These are phyloP conservation scores for Cyclura pinguis DNA, from an alignment of 2,797 vertebrate species.

Conservation along the genomic window DNA sequence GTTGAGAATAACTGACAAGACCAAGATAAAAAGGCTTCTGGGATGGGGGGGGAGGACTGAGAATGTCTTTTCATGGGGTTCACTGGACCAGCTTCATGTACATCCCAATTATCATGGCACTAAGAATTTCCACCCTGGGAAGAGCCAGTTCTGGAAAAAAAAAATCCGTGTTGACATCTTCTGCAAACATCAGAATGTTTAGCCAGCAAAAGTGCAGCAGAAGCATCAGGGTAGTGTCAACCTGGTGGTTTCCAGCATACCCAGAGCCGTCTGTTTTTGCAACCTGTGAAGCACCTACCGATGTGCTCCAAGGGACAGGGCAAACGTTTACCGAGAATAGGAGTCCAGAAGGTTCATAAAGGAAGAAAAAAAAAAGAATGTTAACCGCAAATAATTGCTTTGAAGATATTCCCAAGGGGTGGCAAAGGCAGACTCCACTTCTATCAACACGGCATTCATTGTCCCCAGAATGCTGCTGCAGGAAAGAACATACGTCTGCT, in stretches of 20 bases:
- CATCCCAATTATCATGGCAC: no score
- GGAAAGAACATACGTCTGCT: neutral
- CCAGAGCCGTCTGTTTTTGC: neutral
- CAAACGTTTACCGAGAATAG: neutral
- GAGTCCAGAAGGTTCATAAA: slow-evolving; percentile 24
- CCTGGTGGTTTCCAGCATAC: neutral
- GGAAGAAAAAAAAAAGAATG: neutral
- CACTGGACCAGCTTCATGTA: no score
- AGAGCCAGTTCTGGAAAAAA: no score
- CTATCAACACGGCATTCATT: neutral
- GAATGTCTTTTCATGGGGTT: no score
- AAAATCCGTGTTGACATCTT: neutral
- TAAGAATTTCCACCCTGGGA: no score
- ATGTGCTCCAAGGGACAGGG: neutral
- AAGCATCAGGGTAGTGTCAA: no score
- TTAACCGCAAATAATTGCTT: neutral
- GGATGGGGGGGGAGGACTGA: no score
- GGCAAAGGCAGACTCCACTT: neutral
- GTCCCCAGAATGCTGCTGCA: neutral
- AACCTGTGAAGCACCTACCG: neutral
- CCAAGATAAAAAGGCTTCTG: no score
- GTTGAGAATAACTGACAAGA: no score
- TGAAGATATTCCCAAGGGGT: neutral
- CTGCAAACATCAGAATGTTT: neutral
- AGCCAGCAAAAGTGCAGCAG: neutral